Base-by-base conservation (phyloP, 2,113 vertebrate genomes). In the Caretta caretta region DNA sequence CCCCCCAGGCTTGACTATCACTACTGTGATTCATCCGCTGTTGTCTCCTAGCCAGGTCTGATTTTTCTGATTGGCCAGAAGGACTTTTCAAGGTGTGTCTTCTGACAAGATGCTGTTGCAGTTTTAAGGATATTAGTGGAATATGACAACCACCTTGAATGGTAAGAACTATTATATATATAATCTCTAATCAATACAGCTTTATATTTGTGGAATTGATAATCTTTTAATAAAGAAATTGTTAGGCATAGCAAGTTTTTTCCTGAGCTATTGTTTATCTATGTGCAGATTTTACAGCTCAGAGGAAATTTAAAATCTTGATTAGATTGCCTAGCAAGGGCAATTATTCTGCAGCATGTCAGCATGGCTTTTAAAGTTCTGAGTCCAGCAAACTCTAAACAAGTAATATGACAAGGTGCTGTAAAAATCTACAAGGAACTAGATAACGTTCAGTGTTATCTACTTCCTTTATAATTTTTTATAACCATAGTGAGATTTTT, bases 141-240 rank as follows among this genome's bases (percentile, higher is more conserved):
- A 56, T 38, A 35, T 17, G 81, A 78, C 3, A 91, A 53, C 11
- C 42, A 92, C 27, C 83, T 95, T 54, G 85, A 80, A 4, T 83
- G 94, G 97, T 94, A 97, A 96, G 96, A 92, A 57, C 57, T 83
- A 8, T 38, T 93, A 7, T 24, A 20, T 24, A 20, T 46, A 10
- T 91, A 1, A 88, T 89, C 90, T 86, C 87, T 94, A 31, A 80
- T 82, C 29, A 49, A 10, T 83, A 54, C 9, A 1, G 3, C 82
- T 72, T 91, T 84, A 83, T 16, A 6, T 0, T 72, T 79, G 48
- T 13, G 42, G 92, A 51, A 13, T 10, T 72, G 65, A 72, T 57
- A 14, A 12, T 27, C 19, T 16, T 27, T 88, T 94, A 91, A 51
- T 75, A 89, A 46, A 62, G 6, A 80, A 91, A 87, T 84, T 48